Base-by-base conservation (phyloP, 2,888 invertebrate genomes). In the Biston stratarius region DNA sequence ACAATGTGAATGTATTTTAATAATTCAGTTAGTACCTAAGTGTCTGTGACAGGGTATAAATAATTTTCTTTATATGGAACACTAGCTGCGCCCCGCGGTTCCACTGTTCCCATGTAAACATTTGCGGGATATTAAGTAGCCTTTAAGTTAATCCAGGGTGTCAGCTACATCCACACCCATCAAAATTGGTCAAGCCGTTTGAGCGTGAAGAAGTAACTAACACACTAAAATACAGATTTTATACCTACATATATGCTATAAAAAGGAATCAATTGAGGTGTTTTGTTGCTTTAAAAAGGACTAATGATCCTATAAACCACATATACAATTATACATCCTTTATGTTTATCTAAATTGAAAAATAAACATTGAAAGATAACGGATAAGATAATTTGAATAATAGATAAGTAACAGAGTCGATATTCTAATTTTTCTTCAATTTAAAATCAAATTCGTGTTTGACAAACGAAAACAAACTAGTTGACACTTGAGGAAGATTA, bases 391-490 rank as follows among this genome's bases (percentile, higher is more conserved):
- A 69, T 64, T 48, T 58, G 61, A 68, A 55, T 64, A 64, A 49
- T 52, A 15, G 36, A 60, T 61, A 65, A 40, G 42, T 24, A 24
- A 24, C 24, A 33, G 57, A 61, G 7, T 52, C 56, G 38, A 56
- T 72, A 69, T 67, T 67, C 66, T 66, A 67, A 63, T 59, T 66
- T 64, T 51, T 66, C 57, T 57, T 51, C 48, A 51, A 56, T 67
- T 79, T 83, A 80, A 85, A 89, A 88, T 84, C 76, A 77, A 86
- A 87, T 83, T 74, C 84, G 76, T 87, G 88, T 88, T 83, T 73
- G 79, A 87, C 85, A 84, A 75, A 70, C 77, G 78, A 85, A 89
- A 90, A 91, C 85, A 89, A 89, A 89, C 84, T 87, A 83, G 73
- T 71, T 64, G 74, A 82, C 81, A 70, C 68, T 75, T 86, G 88